phyloP scores from a whole-genome alignment of 2,797 vertebrate genomes.

The Erpetoichthys calabaricus region DNA sequence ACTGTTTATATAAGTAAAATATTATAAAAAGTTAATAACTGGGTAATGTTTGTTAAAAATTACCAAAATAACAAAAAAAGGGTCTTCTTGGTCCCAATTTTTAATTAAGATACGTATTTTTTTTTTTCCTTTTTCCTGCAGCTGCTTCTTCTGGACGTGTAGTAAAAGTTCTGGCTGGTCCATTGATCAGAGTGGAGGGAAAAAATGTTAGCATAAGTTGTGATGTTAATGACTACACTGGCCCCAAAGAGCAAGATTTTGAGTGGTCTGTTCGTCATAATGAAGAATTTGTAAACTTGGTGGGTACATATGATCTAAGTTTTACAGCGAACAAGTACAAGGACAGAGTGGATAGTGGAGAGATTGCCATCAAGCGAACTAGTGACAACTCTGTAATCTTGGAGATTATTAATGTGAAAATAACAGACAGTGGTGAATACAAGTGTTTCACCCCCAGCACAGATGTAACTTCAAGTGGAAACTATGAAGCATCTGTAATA shows the following conservation, averaged over 20 bases:
- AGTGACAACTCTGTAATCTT: constrained; percentile 64
- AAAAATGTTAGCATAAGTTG: constrained; percentile 69
- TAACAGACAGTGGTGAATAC: constrained; percentile 64
- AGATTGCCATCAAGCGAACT: constrained; percentile 53
- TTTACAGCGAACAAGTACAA: constrained; percentile 54
- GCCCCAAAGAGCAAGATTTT: constrained; percentile 86
- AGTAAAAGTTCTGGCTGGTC: constrained; percentile 66
- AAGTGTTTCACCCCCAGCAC: constrained; percentile 81
- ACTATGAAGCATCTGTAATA: constrained; percentile 69
- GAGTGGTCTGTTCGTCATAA: constrained; percentile 63
- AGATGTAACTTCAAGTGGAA: constrained; percentile 66
- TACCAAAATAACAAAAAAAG: no score
- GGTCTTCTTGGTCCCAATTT: no score
- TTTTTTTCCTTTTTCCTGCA: constrained; percentile 18
- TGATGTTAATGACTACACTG: constrained; percentile 68
- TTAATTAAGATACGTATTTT: constrained; percentile 4
- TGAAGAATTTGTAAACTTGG: constrained; percentile 33
- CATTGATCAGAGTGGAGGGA: constrained; percentile 67
- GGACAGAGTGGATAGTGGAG: constrained; percentile 48
- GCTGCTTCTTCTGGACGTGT: constrained; percentile 55
- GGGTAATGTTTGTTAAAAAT: no score
- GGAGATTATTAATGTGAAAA: constrained; percentile 54
- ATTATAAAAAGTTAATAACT: no score
- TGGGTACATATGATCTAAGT: constrained; percentile 71
- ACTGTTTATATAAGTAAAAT: no score